Evolutionary conservation across 53 echinoderm and acorn worm species (phyloP).

Genomic region (Paracentrotus lividus): DNA sequence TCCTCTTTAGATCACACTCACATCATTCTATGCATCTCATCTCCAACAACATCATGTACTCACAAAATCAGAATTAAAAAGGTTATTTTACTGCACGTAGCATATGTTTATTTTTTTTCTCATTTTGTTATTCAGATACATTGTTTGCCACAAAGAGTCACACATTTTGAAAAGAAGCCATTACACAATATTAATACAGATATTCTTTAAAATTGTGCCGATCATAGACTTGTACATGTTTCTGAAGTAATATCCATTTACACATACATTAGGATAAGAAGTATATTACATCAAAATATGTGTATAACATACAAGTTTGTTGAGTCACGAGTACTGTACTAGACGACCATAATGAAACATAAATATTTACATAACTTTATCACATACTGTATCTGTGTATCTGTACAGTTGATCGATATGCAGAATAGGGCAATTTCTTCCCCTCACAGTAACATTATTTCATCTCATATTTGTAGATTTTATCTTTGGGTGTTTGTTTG

Average conservation of each 20-base stretch:
- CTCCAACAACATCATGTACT: background rate
- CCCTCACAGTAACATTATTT: no score
- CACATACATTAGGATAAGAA: constrained; percentile 45
- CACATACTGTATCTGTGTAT: background rate
- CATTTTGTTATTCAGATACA: constrained; percentile 68
- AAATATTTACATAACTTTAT: constrained; percentile 32
- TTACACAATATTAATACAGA: constrained; percentile 50
- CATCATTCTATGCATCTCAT: background rate
- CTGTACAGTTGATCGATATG: background rate
- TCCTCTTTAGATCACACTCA: background rate
- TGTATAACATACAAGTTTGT: constrained; percentile 47
- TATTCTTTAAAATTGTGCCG: constrained; percentile 41
- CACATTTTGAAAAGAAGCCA: constrained; percentile 66
- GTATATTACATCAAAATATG: constrained; percentile 71
- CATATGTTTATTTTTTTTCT: constrained; percentile 67
- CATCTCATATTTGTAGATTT: background rate
- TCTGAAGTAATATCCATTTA: constrained; percentile 10
- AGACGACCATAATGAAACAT: constrained; percentile 28
- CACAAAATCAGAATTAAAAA: background rate
- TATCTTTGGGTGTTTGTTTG: constrained; percentile 36
- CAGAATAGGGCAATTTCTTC: background rate
- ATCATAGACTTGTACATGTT: constrained; percentile 42
- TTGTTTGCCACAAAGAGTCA: constrained; percentile 68
- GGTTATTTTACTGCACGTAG: constrained; percentile 59
- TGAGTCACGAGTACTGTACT: constrained; percentile 65